A percentile compares a stretch with the other conserved stretches of the same genome.
These are phyloP conservation scores for Patella caerulea DNA, from an alignment of 2,888 invertebrate species.

Conservation along the genomic window DNA sequence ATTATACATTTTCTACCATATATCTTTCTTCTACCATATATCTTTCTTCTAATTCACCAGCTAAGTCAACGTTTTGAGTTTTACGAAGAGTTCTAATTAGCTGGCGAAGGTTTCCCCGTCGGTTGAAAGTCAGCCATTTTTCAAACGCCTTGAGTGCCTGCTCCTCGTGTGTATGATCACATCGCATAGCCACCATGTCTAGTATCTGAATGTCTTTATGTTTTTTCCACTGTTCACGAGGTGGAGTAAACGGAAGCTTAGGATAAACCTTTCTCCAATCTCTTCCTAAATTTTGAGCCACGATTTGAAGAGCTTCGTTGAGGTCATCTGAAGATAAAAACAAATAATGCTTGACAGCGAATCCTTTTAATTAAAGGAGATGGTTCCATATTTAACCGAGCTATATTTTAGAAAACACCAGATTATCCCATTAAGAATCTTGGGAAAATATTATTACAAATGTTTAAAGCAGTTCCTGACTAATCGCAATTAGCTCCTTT, in stretches of 20 bases:
- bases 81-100: constrained; percentile 51
- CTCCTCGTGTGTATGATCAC: constrained; percentile 52
- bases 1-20: not conserved
- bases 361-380: no score
- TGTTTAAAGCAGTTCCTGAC: no score
- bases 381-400: no score
- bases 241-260: constrained; percentile 59
- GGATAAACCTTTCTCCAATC: constrained; percentile 63
- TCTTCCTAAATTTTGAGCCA: constrained; percentile 54
- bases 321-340: constrained; percentile 43
- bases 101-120: constrained; percentile 50
- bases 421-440: no score
- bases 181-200: constrained; percentile 49
- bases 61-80: constrained; percentile 51
- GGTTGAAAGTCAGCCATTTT: constrained; percentile 62
- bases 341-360: no score
- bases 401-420: no score
- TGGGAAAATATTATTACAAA: no score
- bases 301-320: constrained; percentile 56
- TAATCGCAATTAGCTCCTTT: no score
- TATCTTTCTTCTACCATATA: constrained; percentile 49
- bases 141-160: constrained; percentile 56
- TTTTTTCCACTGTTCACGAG: constrained; percentile 48
- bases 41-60: constrained; percentile 51
- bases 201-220: constrained; percentile 57